Percentiles rank a stretch among this genome's conserved stretches.
Evolutionary conservation across 1,140 invertebrate genomes (phyloP).

Genomic region (Brachionus manjavacas): DNA sequence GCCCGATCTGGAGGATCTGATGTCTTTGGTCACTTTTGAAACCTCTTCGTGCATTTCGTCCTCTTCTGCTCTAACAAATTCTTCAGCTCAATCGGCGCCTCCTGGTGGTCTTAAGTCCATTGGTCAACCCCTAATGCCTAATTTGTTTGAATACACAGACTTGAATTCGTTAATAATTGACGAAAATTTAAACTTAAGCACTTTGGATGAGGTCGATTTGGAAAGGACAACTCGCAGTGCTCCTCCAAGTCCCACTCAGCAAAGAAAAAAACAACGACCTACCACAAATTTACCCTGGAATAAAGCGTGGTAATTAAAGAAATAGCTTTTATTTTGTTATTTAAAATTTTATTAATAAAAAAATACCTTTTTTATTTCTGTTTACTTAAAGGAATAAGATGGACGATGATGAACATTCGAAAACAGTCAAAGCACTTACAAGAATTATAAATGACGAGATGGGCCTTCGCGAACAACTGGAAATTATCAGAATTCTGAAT

Average conservation of each 20-base stretch:
- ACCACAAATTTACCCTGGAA: slow-evolving; percentile 19
- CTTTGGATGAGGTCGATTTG: neutral
- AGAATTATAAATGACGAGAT: slow-evolving; percentile 49
- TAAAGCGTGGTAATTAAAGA: neutral
- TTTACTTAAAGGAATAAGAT: slow-evolving; percentile 26
- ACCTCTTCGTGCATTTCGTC: neutral
- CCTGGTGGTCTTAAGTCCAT: neutral
- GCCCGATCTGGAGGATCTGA: neutral
- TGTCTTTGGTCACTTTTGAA: slow-evolving; percentile 18
- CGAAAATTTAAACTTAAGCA: neutral
- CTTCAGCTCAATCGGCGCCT: slow-evolving; percentile 7
- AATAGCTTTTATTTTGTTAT: neutral
- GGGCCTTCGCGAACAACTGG: slow-evolving; percentile 50
- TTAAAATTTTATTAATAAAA: neutral
- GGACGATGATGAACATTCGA: neutral
- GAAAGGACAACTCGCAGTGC: slow-evolving; percentile 13
- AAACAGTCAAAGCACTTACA: slow-evolving; percentile 43
- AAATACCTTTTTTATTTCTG: no score
- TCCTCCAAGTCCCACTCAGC: slow-evolving; percentile 21
- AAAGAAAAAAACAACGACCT: slow-evolving; percentile 7
- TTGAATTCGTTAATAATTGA: slow-evolving; percentile 12
- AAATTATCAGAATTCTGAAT: slow-evolving; percentile 50
- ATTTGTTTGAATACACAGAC: slow-evolving; percentile 11
- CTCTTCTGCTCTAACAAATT: neutral
- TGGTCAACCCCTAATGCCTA: neutral